Evolutionary conservation across 1,140 invertebrate species (phyloP), one percentile per base, ranked within the genome.

Genomic region (Bombus cullumanus): DNA sequence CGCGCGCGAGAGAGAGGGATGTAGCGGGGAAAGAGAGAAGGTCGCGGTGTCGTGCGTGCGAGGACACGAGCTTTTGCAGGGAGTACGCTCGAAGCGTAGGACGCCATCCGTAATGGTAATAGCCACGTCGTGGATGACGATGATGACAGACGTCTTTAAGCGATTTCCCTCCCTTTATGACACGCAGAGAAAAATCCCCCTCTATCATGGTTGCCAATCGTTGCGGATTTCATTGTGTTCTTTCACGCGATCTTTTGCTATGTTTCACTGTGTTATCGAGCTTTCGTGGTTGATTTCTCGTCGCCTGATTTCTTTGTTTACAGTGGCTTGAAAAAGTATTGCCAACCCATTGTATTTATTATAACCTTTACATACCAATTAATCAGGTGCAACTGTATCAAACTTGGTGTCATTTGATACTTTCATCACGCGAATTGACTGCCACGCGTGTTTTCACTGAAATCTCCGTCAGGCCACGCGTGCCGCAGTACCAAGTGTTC

Each of bases 111-210:
- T 68, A 64, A 85, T 62, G 53, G 39, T 80, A 72, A 79, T 85
- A 31, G 66, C n/a, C n/a, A 13, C 13, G 53, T 43, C 47, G 68
- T 31, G 64, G 64, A 66, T 34, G 64, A 43, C 18, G 79, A 73
- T 62, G 83, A 83, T 75, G 81, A 83, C 59, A 41, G 59, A n/a
- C 41, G 59, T 37, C 59, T 75, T 59, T 81, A 78, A 78, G 25
- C 31, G 62, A 25, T 31, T 79, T 79, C 43, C 25, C 64, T 59
- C 31, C 25, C 34, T 53, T 37, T 39, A 25, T 13, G 25, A 18
- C 25, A 53, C 1, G 13, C 34, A 34, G 4, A 31, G 57, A 22
- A 64, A 39, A 69, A 34, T 71, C 31, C 66, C 31, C 66, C 47
- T 18, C 15, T 18, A 15, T 25, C 6, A 6, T 3, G 22, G 34